Evolutionary conservation across 2,797 vertebrate genomes (phyloP), one percentile per base, ranked within the genome.

Genomic region (Champsocephalus gunnari): DNA sequence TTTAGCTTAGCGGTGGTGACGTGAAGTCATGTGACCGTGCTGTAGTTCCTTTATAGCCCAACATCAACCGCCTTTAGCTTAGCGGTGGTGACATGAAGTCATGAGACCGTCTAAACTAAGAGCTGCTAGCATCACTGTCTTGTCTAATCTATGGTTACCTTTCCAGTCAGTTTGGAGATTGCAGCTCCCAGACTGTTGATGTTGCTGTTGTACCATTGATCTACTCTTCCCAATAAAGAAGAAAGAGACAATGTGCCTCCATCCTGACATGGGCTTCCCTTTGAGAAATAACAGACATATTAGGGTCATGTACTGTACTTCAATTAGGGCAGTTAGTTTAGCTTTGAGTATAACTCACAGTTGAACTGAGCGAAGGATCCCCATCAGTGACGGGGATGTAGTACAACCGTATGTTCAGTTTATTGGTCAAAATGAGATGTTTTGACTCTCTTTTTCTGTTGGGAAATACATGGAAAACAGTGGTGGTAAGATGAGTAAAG

Each of bases 191-290:
- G 92, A 0, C 90, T 94, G 84, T 92, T 96, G 87, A 97, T 89
- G 71, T 95, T 97, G 89, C 88, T 94, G 82, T 96, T 82, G 0
- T 97, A 98, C 96, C 96, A 98, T 0, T 92, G 94, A 86, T 98
- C 96, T 0, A 90, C 86, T n/a, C 84, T 92, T 75, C 96, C 94
- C 83, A 98, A 88, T 68, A 94, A 95, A 0, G 86, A n/a, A 0
- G 95, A 95, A 51, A 97, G 74, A 78, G 96, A 38, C 92, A 96
- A 84, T 44, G 93, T 92, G 1, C 77, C 80, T 1, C 78, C 89
- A 50, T 57, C 1, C 1, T 72, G 21, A 14, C 82, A n/a, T 24
- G 66, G 0, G 0, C 43, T 61, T 4, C 89, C 92, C 95, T 95
- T 76, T 0, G 2, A 56, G 16, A 12, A 44, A 69, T 2, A 48